Percentiles rank a stretch among this genome's conserved stretches.
These are phyloP conservation scores for Hyla sarda DNA, from an alignment of 2,113 vertebrate genomes.

Conservation along the genomic window DNA sequence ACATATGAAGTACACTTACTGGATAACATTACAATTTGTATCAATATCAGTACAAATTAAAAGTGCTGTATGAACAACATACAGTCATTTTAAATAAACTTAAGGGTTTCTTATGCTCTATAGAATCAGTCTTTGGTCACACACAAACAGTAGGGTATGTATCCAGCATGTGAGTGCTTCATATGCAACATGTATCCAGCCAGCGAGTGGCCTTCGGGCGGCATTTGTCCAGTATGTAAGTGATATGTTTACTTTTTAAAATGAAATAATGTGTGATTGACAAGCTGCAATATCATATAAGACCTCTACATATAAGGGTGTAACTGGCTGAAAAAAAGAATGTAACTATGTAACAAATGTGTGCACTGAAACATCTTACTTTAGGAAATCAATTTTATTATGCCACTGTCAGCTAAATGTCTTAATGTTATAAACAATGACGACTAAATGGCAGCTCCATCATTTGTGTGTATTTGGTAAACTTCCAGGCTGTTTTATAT, in stretches of 20 bases:
- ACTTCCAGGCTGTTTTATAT: conserved; percentile 43
- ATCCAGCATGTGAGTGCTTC: neutral
- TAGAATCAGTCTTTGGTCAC: no score
- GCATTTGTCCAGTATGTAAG: neutral
- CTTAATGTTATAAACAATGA: conserved; percentile 25
- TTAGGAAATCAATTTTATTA: conserved; percentile 6
- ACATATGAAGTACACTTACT: neutral
- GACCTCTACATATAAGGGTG: neutral
- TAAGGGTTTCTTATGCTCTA: no score
- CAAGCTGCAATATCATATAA: neutral
- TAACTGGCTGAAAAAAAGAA: neutral
- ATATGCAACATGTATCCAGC: neutral
- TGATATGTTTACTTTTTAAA: neutral
- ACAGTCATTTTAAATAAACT: no score
- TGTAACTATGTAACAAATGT: conserved; percentile 1
- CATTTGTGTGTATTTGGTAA: conserved; percentile 37
- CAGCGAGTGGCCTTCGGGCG: neutral
- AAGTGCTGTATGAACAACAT: no score
- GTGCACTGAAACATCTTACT: neutral
- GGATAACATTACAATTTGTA: neutral
- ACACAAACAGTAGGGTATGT: no score
- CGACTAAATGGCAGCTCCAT: conserved; percentile 16
- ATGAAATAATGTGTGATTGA: neutral
- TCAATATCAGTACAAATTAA: neutral
- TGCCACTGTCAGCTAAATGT: conserved; percentile 38